Evolutionary conservation across 1,140 invertebrate genomes (phyloP), one percentile per base, ranked within the genome.

Genomic region (Ceratina japonica): DNA sequence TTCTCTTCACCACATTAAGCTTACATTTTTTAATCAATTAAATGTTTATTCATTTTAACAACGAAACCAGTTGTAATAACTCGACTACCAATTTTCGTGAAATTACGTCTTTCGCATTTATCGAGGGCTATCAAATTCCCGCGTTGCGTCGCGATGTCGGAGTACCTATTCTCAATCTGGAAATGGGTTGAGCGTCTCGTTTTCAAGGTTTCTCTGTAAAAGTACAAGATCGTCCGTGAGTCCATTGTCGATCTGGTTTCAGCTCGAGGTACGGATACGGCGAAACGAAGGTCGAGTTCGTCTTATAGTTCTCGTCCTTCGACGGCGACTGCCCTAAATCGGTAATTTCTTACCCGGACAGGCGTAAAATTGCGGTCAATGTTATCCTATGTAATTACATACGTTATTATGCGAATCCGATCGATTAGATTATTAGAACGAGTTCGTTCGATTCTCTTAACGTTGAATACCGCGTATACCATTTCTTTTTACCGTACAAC

Each of bases 291-390:
- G 82, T 79, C 79, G 49, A 15, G 12, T 63, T 51, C 37, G 72
- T 66, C 64, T 72, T 72, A 62, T 24, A 49, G n/a, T 72, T 49
- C 44, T 49, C 44, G 59, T 72, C 37, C 56, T 77, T 78, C 70
- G 31, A 1, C 18, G 8, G 15, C 51, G 51, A 61, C 72, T 70
- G 72, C 65, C 86, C 79, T 78, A 85, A 85, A 86, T 84, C 80
- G 83, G 81, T 62, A 59, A 77, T 84, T 74, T 56, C 70, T 27
- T 74, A 58, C 31, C 63, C 73, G 58, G 54, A 62, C 59, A 74
- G 68, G 75, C 62, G 86, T 79, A 73, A 87, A 86, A 89, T 89
- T 64, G 80, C 88, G 88, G 88, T 87, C 89, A 91, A 86, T 90
- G 88, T 79, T 78, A 75, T 62, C 58, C 31, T 84, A 65, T 75